Evolutionary conservation across 1,140 invertebrate genomes (phyloP), one percentile per base, ranked within the genome.

Genomic region (Diorhabda sublineata): DNA sequence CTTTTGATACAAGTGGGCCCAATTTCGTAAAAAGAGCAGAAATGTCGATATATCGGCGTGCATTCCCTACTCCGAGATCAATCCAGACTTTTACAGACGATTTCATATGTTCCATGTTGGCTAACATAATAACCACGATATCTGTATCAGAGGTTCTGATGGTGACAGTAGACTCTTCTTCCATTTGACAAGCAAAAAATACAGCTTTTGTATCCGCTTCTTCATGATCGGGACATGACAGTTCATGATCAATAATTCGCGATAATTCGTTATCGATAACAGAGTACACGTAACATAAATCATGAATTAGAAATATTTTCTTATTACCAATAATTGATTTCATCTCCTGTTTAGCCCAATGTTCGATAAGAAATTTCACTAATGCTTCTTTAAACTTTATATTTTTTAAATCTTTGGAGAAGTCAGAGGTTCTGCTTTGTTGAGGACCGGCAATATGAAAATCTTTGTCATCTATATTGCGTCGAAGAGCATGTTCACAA

Each of bases 311-410:
- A 62, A 65, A 59, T 5, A 69, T 66, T 66, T 56, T 69, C 56
- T 64, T 69, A n/a, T 66, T 42, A 44, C 59, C 69, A 45, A 69
- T 69, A 44, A 68, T 52, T 4, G 67, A 6, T 56, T 5, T 43
- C 68, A 69, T 66, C 26, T 70, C 69, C 0, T 42, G 58, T 45
- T 57, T 45, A 61, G 42, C 3, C 59, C 64, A 70, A 56, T 70
- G 64, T 5, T 63, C 65, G 43, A 67, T 71, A 11, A 61, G 66
- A 69, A 71, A 74, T 45, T 61, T 59, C 1, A 71, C 69, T 7
- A 73, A 60, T 52, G 66, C 61, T 61, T 71, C 42, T 59, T 69
- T 69, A 60, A 69, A 73, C 63, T 72, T 66, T 5, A 71, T 67
- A 45, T 70, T 73, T 65, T 68, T 68, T 52, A 64, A 61, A 52